These are phyloP conservation scores for Rynchops niger DNA, from an alignment of 2,113 vertebrate species.

Conservation along the genomic window DNA sequence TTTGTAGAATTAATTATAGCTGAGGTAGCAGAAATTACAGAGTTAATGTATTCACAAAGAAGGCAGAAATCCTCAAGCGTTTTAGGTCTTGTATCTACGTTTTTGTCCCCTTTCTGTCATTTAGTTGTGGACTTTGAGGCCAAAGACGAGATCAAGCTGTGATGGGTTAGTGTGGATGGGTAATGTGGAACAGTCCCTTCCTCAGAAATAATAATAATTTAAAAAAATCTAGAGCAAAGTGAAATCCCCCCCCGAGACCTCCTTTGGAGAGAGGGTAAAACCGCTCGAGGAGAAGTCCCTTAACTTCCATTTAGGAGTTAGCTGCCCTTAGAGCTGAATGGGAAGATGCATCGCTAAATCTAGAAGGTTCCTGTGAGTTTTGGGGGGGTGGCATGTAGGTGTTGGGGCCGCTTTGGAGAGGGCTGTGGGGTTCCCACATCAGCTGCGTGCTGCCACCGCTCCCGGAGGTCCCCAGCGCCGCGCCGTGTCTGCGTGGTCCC, in stretches of 20 bases:
- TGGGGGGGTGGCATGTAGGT: not conserved
- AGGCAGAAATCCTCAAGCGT: not conserved
- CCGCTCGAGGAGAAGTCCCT: not conserved
- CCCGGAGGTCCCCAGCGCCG: not conserved
- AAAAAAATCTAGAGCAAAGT: not conserved
- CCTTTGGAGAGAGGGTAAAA: not conserved
- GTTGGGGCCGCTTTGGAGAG: accelerated
- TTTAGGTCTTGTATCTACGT: not conserved
- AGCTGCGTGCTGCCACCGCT: not conserved
- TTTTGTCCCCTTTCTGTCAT: not conserved
- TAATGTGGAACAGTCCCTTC: not conserved
- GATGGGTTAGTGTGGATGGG: not conserved
- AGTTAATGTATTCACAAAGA: not conserved
- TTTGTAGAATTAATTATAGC: not conserved
- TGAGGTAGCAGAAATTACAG: not conserved
- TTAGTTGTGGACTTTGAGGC: not conserved
- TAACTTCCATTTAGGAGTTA: not conserved
- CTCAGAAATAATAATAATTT: not conserved
- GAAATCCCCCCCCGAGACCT: not conserved
- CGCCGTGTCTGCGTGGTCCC: not conserved
- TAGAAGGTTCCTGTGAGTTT: not conserved
- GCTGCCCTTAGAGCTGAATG: not conserved
- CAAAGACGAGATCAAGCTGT: not conserved
- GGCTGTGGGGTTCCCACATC: not conserved
- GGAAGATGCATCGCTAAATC: not conserved